Evolutionary conservation across 2,113 vertebrate species (phyloP).

Genomic region (Sarotherodon lohbergeri): DNA sequence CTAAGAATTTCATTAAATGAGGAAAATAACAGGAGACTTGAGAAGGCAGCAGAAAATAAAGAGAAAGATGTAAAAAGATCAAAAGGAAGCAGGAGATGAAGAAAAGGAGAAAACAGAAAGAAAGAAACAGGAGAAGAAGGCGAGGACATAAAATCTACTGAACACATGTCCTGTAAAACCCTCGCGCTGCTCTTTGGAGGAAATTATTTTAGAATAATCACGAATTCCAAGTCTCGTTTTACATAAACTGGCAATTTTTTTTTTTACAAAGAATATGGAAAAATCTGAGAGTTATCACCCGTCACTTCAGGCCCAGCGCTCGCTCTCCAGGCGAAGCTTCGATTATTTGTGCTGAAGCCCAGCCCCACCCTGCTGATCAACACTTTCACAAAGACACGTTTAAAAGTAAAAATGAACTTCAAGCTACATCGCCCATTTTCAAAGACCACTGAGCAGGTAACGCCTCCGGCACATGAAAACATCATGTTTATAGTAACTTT

Average conservation of each 20-base stretch:
- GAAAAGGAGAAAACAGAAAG: background rate
- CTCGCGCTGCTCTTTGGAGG: background rate
- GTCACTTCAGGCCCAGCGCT: accelerated
- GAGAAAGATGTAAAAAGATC: accelerated
- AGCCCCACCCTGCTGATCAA: background rate
- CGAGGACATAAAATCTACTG: background rate
- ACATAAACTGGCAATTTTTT: background rate
- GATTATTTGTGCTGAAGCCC: accelerated
- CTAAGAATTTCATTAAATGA: background rate
- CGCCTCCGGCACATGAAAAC: too few species aligned
- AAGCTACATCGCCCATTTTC: too few species aligned
- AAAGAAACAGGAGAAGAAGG: background rate
- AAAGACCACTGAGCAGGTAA: too few species aligned
- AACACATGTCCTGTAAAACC: accelerated
- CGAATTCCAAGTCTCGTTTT: background rate
- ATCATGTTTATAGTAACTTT: too few species aligned
- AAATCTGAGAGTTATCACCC: background rate
- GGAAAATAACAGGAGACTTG: background rate
- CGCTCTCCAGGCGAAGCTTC: accelerated
- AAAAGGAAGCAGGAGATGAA: background rate
- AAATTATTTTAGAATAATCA: background rate
- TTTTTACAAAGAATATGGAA: background rate
- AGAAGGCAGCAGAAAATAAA: background rate
- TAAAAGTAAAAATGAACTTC: too few species aligned
- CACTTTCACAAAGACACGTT: background rate